Conservation (phyloP, 2,113 vertebrate species). For the Himantopus leucocephalus region DNA sequence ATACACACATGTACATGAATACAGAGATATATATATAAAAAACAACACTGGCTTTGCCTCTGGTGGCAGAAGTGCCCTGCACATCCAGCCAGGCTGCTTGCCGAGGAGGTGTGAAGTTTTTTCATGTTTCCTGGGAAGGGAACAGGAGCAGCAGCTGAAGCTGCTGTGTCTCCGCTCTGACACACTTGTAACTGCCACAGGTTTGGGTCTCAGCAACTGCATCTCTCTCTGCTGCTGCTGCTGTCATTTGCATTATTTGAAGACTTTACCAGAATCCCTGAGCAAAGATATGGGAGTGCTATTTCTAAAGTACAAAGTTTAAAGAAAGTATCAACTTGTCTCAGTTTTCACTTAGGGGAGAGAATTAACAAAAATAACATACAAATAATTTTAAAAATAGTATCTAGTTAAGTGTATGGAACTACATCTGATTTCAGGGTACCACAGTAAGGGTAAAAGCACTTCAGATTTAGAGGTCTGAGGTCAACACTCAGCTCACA, state of each 20-base stretch:
- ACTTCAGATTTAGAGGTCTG: neutral
- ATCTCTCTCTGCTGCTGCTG: neutral
- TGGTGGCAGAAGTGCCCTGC: neutral
- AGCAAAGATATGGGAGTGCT: neutral
- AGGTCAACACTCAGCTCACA: neutral
- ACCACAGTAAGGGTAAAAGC: neutral
- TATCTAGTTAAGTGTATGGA: neutral
- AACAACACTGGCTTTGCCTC: neutral
- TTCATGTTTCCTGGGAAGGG: neutral
- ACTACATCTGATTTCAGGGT: neutral
- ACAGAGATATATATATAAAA: neutral
- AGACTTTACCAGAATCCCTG: neutral
- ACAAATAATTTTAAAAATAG: rapidly evolving
- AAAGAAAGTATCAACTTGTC: neutral
- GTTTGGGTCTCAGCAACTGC: neutral
- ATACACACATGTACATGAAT: neutral
- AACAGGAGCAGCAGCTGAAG: neutral
- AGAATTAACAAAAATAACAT: neutral
- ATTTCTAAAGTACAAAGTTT: neutral
- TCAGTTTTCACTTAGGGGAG: neutral
- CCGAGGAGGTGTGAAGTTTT: neutral
- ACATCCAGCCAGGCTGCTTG: neutral
- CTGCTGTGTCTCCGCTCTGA: neutral
- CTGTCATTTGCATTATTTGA: neutral
- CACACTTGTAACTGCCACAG: rapidly evolving